Evolutionary conservation across 2,888 invertebrate genomes (phyloP).

Genomic region (Yponomeuta malinellus): DNA sequence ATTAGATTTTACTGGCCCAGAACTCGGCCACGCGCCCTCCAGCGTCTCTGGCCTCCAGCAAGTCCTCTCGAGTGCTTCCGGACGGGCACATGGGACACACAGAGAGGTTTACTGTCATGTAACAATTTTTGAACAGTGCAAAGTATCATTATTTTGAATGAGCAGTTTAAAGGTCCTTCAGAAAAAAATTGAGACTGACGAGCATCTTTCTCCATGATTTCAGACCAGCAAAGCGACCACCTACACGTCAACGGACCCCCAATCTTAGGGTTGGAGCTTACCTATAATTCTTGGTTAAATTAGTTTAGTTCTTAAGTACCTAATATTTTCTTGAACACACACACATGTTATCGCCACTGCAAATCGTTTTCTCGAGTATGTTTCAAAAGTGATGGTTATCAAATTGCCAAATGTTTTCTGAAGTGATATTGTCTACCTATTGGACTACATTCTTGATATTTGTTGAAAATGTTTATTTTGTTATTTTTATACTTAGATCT

Average conservation of each 20-base stretch:
- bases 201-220: slow-evolving; percentile 21
- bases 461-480: slow-evolving; percentile 8
- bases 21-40: no score
- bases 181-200: not conserved
- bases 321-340: not conserved
- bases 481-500: slow-evolving; percentile 10
- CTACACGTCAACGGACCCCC: slow-evolving; percentile 50
- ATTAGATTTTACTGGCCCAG: no score
- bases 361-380: not conserved
- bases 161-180: no score
- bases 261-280: slow-evolving; percentile 34
- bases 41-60: no score
- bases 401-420: slow-evolving; percentile 7
- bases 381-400: slow-evolving; percentile 9
- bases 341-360: not conserved
- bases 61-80: no score
- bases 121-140: no score
- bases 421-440: not conserved
- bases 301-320: not conserved
- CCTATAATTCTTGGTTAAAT: not conserved
- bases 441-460: slow-evolving; percentile 1
- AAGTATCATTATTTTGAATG: no score
- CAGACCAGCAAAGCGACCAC: slow-evolving; percentile 61
- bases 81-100: no score
- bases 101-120: no score